Base-by-base conservation (phyloP, 1,140 invertebrate species). In the Nebria ingens region DNA sequence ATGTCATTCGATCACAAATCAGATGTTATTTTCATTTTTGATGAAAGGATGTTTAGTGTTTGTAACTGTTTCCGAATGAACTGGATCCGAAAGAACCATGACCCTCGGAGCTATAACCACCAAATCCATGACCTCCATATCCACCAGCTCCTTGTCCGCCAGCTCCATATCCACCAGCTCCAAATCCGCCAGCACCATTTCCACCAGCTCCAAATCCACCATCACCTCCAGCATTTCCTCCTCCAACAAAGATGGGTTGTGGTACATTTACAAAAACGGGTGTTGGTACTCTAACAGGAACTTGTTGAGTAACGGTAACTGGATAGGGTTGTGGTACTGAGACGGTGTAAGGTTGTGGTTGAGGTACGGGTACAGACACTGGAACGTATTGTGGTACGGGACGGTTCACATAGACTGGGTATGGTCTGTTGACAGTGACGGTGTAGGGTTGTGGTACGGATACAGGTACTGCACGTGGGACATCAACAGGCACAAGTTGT, bases 201-300 rank as follows among this genome's bases (percentile, higher is more conserved):
- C 6, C 6, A 9, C 25, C 25, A 34, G 25, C 25, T 34, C 25
- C 25, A 34, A n/a, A 6, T 9, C 25, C 25, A 34, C 6, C 25
- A 34, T n/a, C 25, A 34, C 52, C 57, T 9, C 58, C 58, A 42
- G 58, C 58, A 38, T 61, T 63, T 2, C 73, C 56, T 40, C 59
- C 61, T 38, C 59, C 60, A 11, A 75, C 53, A 21, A 61, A 63
- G 15, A 78, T 72, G 2, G 77, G 76, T 13, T 76, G 73, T 51
- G 77, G 74, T 54, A 76, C 75, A 21, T 78, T 76, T 2, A 81
- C 68, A 55, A 76, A 71, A 2, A 75, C 61, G 60, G 71, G 51
- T 54, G 60, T 58, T 53, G 59, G 65, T 20, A 66, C 52, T 53
- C 61, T 53, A 19, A 67, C 60, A n/a, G 63, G 63, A 13, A 65